A percentile compares a stretch with the other conserved stretches of the same genome.
These are phyloP conservation scores for Eupithecia vulgata DNA, from an alignment of 2,888 invertebrate genomes.

Conservation along the genomic window DNA sequence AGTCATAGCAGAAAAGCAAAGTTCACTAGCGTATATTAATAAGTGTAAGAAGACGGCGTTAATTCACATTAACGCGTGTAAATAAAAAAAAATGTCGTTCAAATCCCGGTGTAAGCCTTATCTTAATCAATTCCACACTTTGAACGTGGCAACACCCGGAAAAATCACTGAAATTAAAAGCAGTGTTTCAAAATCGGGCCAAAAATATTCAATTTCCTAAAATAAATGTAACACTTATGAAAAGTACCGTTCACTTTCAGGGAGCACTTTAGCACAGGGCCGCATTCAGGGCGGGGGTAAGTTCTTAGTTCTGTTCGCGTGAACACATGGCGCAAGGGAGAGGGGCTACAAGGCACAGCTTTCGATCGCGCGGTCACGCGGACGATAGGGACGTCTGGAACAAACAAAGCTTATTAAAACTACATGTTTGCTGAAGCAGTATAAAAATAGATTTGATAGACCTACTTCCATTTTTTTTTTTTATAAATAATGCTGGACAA, in stretches of 20 bases:
- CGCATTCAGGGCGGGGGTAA: conserved; percentile 19
- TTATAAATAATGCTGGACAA: too few species aligned
- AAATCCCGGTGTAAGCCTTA: conserved; percentile 2
- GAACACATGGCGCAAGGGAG: conserved; percentile 20
- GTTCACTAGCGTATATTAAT: conserved; percentile 16
- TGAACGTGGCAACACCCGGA: conserved; percentile 2
- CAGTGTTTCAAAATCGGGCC: background rate
- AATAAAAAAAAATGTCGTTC: background rate
- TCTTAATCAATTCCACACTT: conserved; percentile 10
- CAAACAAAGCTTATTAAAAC: background rate
- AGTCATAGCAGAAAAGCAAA: conserved; percentile 17
- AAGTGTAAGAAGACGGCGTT: background rate
- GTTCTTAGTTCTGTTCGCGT: conserved; percentile 18
- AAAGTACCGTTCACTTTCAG: conserved; percentile 8
- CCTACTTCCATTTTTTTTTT: too few species aligned
- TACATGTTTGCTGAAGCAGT: background rate
- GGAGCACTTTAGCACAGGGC: conserved; percentile 5
- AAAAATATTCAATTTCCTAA: background rate
- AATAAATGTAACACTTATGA: conserved; percentile 9
- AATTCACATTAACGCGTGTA: background rate
- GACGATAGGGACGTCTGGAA: conserved; percentile 28
- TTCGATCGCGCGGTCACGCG: conserved; percentile 31
- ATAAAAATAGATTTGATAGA: background rate
- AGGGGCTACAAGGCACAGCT: conserved; percentile 41
- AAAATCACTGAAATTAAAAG: background rate